These are phyloP conservation scores for Hirudo medicinalis DNA, from an alignment of 1,140 invertebrate species.

Conservation along the genomic window DNA sequence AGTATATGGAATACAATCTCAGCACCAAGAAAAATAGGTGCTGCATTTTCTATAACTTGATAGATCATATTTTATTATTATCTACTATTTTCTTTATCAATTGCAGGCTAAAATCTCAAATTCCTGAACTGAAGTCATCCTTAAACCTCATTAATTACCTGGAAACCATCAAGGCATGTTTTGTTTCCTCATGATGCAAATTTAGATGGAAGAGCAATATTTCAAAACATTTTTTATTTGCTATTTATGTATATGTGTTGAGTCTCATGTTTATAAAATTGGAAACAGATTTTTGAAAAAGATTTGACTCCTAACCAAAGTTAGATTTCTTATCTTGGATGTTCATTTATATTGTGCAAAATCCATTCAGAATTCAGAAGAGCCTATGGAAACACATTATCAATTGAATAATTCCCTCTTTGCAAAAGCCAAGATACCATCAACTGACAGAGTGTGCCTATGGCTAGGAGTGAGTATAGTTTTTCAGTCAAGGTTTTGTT, in stretches of 20 bases:
- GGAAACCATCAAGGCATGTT: not conserved
- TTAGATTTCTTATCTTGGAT: too few relatives aligned
- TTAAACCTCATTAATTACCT: conserved; percentile 3
- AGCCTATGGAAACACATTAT: conserved; percentile 72
- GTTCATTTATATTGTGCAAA: not conserved
- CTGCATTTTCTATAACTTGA: conserved; percentile 12
- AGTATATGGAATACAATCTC: conserved; percentile 88
- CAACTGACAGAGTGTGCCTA: conserved; percentile 84
- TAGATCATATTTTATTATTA: not conserved
- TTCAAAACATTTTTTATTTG: conserved; percentile 1
- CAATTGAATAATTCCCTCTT: conserved; percentile 88
- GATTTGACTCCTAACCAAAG: too few relatives aligned
- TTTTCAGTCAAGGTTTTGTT: conserved; percentile 19
- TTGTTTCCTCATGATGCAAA: not conserved
- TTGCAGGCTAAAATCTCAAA: conserved; percentile 3
- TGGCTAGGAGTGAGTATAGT: conserved; percentile 67
- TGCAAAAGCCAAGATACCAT: conserved; percentile 69
- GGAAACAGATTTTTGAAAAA: too few relatives aligned
- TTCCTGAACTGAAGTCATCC: conserved; percentile 5
- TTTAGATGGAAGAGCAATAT: not conserved
- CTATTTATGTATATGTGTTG: not conserved
- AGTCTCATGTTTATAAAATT: not conserved
- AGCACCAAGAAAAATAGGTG: conserved; percentile 60
- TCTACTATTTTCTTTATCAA: not conserved
- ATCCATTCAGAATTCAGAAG: conserved; percentile 37